Evolutionary conservation across 2,888 invertebrate genomes (phyloP), one percentile per base, ranked within the genome.

Genomic region (Kryphioiulus occultus): DNA sequence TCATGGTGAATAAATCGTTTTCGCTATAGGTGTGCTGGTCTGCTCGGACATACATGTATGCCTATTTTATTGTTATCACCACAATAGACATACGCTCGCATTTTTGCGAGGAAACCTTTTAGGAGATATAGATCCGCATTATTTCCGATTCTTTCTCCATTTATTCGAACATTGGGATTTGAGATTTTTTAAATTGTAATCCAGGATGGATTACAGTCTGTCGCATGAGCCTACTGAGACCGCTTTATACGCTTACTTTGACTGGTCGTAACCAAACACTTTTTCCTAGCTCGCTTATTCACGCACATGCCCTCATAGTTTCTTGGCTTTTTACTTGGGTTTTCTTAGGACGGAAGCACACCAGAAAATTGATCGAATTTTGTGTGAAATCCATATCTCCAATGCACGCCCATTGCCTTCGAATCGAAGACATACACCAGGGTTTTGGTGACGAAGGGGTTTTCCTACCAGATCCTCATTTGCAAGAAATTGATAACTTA

Each of bases 1-100:
- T 68, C 59, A 68, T 68, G 59, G 59, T 68, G 59, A 68, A 68
- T 68, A 68, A 68, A 68, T 68, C 59, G 59, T 68, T 68, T 68
- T 68, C 59, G 9, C 17, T 47, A 22, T 53, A 53, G 22, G 59
- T 68, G 22, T 68, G 22, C 59, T 9, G 22, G 59, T 68, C 22
- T 68, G 59, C 59, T 68, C 59, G 59, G 59, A 68, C 59, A 68
- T 68, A n/a, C n/a, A n/a, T n/a, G n/a, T n/a, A 68, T 5, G 59
- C n/a, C 59, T 68, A 68, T 68, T 68, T 68, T 68, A 68, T 68
- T 68, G 59, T 68, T 68, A 68, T 68, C 59, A 22, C 9, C 7
- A 68, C 22, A 68, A 68, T 68, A 68, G 59, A 68, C 59, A n/a
- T n/a, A 68, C 22, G 59, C 59, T 68, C 0, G 26, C 59, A 68